Base-by-base conservation (phyloP, 2,797 vertebrate species). In the Menidia menidia region DNA sequence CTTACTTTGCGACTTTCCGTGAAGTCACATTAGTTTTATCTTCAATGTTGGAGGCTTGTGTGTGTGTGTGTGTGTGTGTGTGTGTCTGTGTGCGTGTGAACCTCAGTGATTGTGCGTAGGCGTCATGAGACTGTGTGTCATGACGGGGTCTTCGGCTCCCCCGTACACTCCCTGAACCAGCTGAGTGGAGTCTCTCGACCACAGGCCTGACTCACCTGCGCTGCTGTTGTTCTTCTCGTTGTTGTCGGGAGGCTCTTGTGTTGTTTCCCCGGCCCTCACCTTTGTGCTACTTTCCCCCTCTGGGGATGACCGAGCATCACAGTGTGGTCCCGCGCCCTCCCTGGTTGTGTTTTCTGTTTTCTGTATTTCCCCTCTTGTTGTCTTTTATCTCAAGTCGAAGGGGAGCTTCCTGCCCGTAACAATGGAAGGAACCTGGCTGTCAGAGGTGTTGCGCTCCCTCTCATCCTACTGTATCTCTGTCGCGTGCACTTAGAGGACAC, bases 391-490 rank as follows among this genome's bases (percentile, higher is more conserved):
- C 0, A 5, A 60, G 47, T 56, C 10, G 33, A 56, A 81, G 77
- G 8, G 58, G 32, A 25, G 62, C 62, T 89, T 91, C 89, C 89
- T 89, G 86, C 25, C 33, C 50, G 10, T 39, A 90, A 92, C 91
- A 91, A 92, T 91, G 73, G 88, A 73, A 89, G 91, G 91, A 92
- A 92, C 89, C 78, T 6, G n/a, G 78, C 78, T 78, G 88, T 86
- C 81, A 73, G 81, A 89, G 82, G 87, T 90, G 88, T 89, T 78
- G 67, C 50, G 60, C 71, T 83, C 76, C 25, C 25, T 76, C 83
- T 81, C 82, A 77, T 88, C 78, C 82, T 59, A 33, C 71, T 68
- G 42, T 80, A 81, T 83, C 81, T 84, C 58, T 77, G 71, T 68
- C 6, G 50, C 78, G 48, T 66, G 59, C 59, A 78, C 11, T 25